phyloP scores from a whole-genome alignment of 2,113 vertebrate species.

The Tyrannus savana region DNA sequence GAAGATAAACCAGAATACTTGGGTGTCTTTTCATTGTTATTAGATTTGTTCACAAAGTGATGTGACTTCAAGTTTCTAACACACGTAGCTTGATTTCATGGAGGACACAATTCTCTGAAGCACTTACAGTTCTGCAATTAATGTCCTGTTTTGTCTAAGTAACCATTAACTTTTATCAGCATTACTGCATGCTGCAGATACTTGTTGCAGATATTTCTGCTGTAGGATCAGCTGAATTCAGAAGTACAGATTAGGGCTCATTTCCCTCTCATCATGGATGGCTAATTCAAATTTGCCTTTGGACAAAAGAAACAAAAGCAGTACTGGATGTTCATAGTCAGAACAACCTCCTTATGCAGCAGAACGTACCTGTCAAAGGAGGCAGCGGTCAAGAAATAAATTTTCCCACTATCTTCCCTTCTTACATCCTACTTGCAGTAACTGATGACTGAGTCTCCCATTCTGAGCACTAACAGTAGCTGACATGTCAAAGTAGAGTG shows the following conservation, averaged over 20 bases:
- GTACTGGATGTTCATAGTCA: not conserved
- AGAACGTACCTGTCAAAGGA: not conserved
- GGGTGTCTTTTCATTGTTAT: not conserved
- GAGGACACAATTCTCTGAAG: not conserved
- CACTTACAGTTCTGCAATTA: not conserved
- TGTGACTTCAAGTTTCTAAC: not conserved
- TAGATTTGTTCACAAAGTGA: not conserved
- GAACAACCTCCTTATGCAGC: not conserved
- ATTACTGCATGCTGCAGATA: not conserved
- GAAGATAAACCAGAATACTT: not conserved
- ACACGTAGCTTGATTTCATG: not conserved
- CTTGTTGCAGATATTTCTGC: not conserved
- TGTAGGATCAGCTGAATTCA: not conserved
- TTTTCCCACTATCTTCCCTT: not conserved
- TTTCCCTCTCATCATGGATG: not conserved
- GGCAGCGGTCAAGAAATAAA: not conserved
- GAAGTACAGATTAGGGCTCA: not conserved
- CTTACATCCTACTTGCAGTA: not conserved
- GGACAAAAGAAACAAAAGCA: not conserved
- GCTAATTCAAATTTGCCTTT: not conserved
- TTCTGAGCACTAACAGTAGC: not conserved
- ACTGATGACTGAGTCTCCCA: not conserved
- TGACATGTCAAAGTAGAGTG: not conserved
- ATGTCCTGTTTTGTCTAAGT: not conserved
- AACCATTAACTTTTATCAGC: not conserved